phyloP scores from a whole-genome alignment of 2,888 invertebrate genomes.

The Ametastegia equiseti region DNA sequence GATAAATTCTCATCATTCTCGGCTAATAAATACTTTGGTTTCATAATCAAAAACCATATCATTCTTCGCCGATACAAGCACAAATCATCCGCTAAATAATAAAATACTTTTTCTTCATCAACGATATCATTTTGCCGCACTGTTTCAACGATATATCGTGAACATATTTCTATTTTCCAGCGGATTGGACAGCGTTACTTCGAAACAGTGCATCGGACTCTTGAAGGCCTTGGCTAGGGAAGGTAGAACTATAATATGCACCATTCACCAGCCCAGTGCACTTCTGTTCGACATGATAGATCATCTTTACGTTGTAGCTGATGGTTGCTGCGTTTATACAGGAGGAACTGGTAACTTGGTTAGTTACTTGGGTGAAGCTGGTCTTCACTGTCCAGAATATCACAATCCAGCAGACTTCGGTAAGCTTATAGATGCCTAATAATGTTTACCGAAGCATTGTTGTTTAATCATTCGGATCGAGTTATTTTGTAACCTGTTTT shows the following conservation, averaged over 20 bases:
- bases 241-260: constrained; percentile 91
- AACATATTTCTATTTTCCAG: constrained; percentile 75
- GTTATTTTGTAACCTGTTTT: background rate
- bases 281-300: constrained; percentile 92
- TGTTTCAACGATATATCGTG: constrained; percentile 37
- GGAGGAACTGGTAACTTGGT: constrained; percentile 87
- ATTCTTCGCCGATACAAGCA: too few relatives aligned
- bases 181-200: constrained; percentile 88
- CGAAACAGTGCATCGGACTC: constrained; percentile 89
- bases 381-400: constrained; percentile 89
- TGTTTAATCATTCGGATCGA: background rate
- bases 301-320: constrained; percentile 89
- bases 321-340: constrained; percentile 88
- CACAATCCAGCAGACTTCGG: constrained; percentile 95
- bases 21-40: too few relatives aligned
- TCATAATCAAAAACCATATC: too few relatives aligned
- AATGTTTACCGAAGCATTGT: constrained; percentile 32
- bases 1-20: too few relatives aligned
- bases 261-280: constrained; percentile 95
- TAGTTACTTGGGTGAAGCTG: constrained; percentile 85
- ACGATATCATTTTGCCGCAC: too few relatives aligned
- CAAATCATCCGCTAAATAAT: too few relatives aligned
- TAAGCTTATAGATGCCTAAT: constrained; percentile 76
- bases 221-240: constrained; percentile 89
- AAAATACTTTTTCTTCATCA: too few relatives aligned